A percentile compares a stretch with the other conserved stretches of the same genome.
These are phyloP conservation scores for Pedetes capensis DNA, from an alignment of 2,113 vertebrate species.

Conservation along the genomic window DNA sequence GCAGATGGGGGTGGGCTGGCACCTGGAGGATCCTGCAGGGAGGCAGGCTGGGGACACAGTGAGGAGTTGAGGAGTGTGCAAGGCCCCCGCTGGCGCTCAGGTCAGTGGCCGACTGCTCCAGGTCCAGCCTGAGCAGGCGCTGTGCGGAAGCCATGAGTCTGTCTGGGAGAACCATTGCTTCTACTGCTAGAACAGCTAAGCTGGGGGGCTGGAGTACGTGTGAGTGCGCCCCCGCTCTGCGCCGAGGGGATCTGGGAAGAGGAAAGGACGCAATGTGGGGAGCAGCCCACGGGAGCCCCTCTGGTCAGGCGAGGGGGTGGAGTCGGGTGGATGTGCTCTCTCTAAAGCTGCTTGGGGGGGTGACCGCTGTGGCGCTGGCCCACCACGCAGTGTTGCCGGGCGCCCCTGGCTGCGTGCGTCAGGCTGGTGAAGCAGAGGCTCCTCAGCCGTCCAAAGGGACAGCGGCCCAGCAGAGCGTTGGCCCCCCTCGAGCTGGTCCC, in stretches of 20 bases:
- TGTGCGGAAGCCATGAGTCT: not conserved
- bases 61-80: not conserved
- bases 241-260: not conserved
- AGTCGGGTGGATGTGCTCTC: not conserved
- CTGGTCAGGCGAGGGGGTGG: not conserved
- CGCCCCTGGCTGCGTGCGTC: not conserved
- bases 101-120: rapidly evolving
- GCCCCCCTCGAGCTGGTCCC: too few species aligned
- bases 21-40: rapidly evolving
- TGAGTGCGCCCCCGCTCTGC: too few species aligned
- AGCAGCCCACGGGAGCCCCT: rapidly evolving
- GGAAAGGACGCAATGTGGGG: not conserved
- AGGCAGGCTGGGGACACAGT: not conserved
- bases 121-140: not conserved
- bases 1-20: rapidly evolving
- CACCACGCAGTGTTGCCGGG: rapidly evolving
- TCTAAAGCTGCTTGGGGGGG: not conserved
- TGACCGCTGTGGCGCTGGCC: rapidly evolving
- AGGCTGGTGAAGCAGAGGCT: not conserved
- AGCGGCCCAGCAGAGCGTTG: too few species aligned
- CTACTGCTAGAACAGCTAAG: not conserved
- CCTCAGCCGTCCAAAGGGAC: rapidly evolving
- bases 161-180: not conserved
- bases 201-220: not conserved
- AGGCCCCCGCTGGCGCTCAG: not conserved